Evolutionary conservation across 2,888 invertebrate genomes (phyloP), one percentile per base, ranked within the genome.

Genomic region (Spodoptera picta): DNA sequence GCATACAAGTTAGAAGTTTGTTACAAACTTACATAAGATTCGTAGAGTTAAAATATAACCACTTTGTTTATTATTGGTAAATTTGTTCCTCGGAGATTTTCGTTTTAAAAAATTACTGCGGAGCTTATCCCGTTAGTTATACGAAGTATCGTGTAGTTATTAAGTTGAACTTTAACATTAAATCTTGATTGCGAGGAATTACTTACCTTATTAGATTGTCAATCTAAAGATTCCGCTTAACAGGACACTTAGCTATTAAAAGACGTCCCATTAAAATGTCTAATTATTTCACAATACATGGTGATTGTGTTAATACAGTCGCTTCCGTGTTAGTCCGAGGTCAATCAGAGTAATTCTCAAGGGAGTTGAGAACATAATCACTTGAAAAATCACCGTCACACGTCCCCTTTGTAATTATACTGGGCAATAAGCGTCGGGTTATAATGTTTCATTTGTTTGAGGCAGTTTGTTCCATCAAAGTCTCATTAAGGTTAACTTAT

Each of bases 11-110:
- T 87, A 84, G 85, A 82, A 83, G 79, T 87, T 91, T 88, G 89
- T 89, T 90, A 86, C 84, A 81, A 92, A 90, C 83, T 91, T 86
- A 83, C 75, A 86, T 85, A 82, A 83, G 83, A 88, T 87, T 86
- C 85, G 85, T 80, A 71, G 75, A 83, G 83, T 86, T 87, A 75
- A 83, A 87, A 84, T 84, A 87, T 86, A 89, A 88, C 87, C 82
- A 80, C 77, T 69, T 71, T 66, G 75, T 77, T 69, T 75, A 68
- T 56, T 76, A 62, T 57, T 65, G 52, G 45, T 64, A 70, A 55
- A 45, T 63, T 56, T 54, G 14, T 46, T 62, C 75, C 56, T 27
- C 10, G 12, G 60, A 65, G 75, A 68, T 59, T 75, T 23, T 36
- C 62, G 60, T 69, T 67, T 50, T 2, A 54, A 64, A 73, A 63